Conservation (phyloP, 2,888 invertebrate species). For the Chaetogeoica ovagalla region DNA sequence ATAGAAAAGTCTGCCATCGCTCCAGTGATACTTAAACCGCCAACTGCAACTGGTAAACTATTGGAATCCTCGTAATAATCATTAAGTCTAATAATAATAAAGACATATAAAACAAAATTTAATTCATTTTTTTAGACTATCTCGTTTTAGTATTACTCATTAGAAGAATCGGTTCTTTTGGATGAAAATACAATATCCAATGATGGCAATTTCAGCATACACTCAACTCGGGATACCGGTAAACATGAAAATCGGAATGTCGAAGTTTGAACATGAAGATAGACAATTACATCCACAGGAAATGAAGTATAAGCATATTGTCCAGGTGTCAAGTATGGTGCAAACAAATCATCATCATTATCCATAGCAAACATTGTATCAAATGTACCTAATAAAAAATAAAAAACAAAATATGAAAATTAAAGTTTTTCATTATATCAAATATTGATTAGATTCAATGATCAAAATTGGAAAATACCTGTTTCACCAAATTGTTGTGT, state of each 20-base stretch:
- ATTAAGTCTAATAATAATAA: constrained; percentile 47
- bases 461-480: constrained; percentile 3
- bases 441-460: neutral
- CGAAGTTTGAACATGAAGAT: constrained; percentile 97
- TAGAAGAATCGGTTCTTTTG: constrained; percentile 79
- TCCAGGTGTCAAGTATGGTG: constrained; percentile 59
- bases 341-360: constrained; percentile 54
- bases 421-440: neutral
- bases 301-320: constrained; percentile 90
- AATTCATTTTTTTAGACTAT: neutral
- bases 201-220: constrained; percentile 93
- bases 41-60: constrained; percentile 64
- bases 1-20: constrained; percentile 96
- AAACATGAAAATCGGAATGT: constrained; percentile 94
- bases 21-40: constrained; percentile 91
- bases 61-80: constrained; percentile 51
- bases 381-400: constrained; percentile 37
- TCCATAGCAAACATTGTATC: constrained; percentile 50
- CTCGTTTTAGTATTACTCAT: constrained; percentile 56
- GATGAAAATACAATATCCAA: constrained; percentile 96
- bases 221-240: constrained; percentile 93
- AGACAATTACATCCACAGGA: constrained; percentile 97
- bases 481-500: constrained; percentile 57
- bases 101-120: constrained; percentile 8
- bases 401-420: neutral